Evolutionary conservation across 92 coral and sea anemone genomes (phyloP), one percentile per base, ranked within the genome.

Genomic region (Phenganax stokvisi): DNA sequence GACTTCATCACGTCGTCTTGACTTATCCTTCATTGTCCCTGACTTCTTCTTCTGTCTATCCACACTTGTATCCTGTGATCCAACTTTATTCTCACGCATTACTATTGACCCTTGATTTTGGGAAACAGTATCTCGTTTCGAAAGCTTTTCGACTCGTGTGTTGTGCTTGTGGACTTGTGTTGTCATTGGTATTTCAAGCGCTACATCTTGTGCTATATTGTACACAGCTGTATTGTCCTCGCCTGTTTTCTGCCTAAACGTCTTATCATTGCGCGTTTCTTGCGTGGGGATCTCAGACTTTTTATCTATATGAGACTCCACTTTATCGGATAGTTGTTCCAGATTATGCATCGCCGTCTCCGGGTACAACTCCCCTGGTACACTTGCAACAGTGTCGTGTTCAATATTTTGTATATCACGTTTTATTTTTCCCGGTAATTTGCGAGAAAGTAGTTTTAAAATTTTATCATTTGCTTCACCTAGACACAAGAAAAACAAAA

Each of bases 361-460:
- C 61, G 83, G 83, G 74, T 30, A 79, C 69, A 79, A 79, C 63
- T 79, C 51, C 8, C 83, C 83, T 12, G 83, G 83, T 10, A 37
- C 65, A 25, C 31, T 61, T 12, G 69, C 68, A 54, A 47, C 28
- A 11, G 81, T 15, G 57, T 65, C 83, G 63, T 8, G 10, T 51
- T 76, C 16, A 15, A 29, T 57, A 13, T 47, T 79, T 65, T 11
- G n/a, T 37, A 68, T 10, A 25, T 68, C 52, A 44, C 73, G 73
- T 68, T 37, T 68, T 28, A 17, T 53, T 16, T 37, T 68, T 53
- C 2, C 72, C 11, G 72, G 51, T 6, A 30, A 12, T 8, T 66
- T n/a, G 53, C 73, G 55, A 68, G 73, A 68, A 68, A 68, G 29
- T 68, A 68, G 47, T 53, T 68, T 68, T 68, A 68, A 68, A 68